phyloP scores from a whole-genome alignment of 2,888 invertebrate genomes.

The Gortyna flavago region DNA sequence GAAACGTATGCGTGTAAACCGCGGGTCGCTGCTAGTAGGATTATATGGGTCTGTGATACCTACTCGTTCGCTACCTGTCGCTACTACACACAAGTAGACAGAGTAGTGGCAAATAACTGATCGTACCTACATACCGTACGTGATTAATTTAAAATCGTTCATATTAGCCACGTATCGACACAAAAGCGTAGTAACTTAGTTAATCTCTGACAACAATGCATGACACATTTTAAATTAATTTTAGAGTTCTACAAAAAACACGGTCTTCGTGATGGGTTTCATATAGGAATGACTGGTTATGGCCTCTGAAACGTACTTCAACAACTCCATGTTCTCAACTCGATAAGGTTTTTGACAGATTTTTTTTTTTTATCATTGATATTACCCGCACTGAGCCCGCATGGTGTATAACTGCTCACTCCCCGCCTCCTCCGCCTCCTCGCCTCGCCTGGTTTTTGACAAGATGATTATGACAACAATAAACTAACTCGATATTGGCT shows the following conservation, averaged over 20 bases:
- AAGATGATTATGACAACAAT: background rate
- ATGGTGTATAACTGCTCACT: background rate
- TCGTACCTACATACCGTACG: slow-evolving; percentile 26
- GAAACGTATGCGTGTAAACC: no score
- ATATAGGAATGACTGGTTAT: background rate
- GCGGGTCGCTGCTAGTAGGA: no score
- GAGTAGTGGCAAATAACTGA: background rate
- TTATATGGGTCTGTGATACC: background rate
- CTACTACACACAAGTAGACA: background rate
- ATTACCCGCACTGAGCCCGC: background rate
- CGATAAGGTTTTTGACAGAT: background rate
- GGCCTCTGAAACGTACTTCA: background rate
- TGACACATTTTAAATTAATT: background rate
- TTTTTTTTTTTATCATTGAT: background rate
- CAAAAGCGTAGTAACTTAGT: slow-evolving; percentile 11
- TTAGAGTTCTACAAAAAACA: background rate
- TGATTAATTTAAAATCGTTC: slow-evolving; percentile 46
- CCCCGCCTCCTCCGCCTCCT: no score
- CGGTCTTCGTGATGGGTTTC: background rate
- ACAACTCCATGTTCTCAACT: background rate
- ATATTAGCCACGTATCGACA: slow-evolving; percentile 18
- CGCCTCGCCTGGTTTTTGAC: background rate
- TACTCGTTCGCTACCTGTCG: background rate
- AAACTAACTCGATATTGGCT: background rate
- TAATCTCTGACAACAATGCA: slow-evolving; percentile 21